Conservation (phyloP, 2,888 invertebrate species). For the Xanthorhoe designata region DNA sequence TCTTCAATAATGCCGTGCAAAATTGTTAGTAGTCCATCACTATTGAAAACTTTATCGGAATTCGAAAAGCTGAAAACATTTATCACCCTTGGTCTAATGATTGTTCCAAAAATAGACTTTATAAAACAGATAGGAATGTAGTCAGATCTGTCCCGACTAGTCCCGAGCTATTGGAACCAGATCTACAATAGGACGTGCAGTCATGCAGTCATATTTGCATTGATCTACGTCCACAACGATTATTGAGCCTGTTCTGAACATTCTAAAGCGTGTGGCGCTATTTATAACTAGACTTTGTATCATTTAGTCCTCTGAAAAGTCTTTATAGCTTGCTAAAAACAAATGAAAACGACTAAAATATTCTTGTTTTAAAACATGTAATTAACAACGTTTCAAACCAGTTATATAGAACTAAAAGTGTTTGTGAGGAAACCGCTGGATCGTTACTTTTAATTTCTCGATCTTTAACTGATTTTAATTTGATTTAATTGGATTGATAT, state of each 20-base stretch:
- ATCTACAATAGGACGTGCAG: conserved; percentile 5
- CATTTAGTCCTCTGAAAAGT: background rate
- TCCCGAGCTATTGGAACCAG: conserved; percentile 12
- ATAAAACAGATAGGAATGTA: conserved; percentile 2
- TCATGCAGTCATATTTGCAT: conserved; percentile 13
- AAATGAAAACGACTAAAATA: conserved; percentile 7
- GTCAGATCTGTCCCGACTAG: conserved; percentile 1
- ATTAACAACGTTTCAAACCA: background rate
- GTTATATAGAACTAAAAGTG: background rate
- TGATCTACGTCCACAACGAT: conserved; percentile 4
- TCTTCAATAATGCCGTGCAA: too few species aligned
- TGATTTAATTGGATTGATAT: conserved; percentile 35
- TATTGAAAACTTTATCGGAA: too few species aligned
- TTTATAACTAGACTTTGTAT: background rate
- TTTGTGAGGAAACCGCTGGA: background rate
- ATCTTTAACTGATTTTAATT: conserved; percentile 34
- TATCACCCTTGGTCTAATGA: background rate
- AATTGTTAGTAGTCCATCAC: too few species aligned
- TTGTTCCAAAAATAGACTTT: background rate
- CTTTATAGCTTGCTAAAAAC: too few species aligned
- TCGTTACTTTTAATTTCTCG: conserved; percentile 23
- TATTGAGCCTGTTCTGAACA: conserved; percentile 16
- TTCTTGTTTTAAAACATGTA: conserved; percentile 13
- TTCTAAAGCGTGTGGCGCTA: conserved; percentile 7
- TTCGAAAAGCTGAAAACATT: too few species aligned